Evolutionary conservation across 2,797 vertebrate genomes (phyloP).

Genomic region (Oceanodroma leucorhoa): DNA sequence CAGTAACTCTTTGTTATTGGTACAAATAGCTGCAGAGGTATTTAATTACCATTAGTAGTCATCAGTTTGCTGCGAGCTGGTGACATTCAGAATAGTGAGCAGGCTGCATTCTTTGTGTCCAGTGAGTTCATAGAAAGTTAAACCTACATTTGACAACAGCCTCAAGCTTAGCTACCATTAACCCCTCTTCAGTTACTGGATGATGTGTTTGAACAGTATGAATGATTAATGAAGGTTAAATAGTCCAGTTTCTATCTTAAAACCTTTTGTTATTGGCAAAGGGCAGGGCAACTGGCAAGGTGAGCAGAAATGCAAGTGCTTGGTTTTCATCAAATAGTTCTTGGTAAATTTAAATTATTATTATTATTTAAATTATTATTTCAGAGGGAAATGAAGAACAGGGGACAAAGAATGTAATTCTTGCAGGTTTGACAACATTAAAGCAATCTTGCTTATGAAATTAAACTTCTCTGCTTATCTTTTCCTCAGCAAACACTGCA

Average conservation of each 20-base stretch:
- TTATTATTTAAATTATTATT: too few species aligned
- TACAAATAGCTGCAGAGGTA: slow-evolving; percentile 85
- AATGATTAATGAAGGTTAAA: slow-evolving; percentile 95
- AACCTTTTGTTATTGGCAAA: slow-evolving; percentile 79
- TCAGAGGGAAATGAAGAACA: not conserved
- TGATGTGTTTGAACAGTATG: slow-evolving; percentile 85
- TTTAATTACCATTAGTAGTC: slow-evolving; percentile 87
- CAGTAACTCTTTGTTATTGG: slow-evolving; percentile 83
- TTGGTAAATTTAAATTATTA: slow-evolving; percentile 41
- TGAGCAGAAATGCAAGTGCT: slow-evolving; percentile 68
- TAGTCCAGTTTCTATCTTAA: slow-evolving; percentile 85
- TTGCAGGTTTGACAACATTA: slow-evolving; percentile 15
- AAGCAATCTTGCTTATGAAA: not conserved
- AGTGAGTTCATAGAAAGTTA: slow-evolving; percentile 88
- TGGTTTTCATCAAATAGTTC: slow-evolving; percentile 49
- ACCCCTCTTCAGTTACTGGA: slow-evolving; percentile 86
- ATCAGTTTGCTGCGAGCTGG: slow-evolving; percentile 79
- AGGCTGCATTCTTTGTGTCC: slow-evolving; percentile 83
- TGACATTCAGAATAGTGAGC: slow-evolving; percentile 82
- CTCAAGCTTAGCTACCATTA: slow-evolving; percentile 83
- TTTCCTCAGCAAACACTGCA: slow-evolving; percentile 18
- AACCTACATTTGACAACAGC: slow-evolving; percentile 86
- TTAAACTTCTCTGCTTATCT: not conserved
- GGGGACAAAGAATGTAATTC: not conserved
- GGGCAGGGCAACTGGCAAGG: slow-evolving; percentile 66